Percentiles rank a stretch among this genome's conserved stretches.
Evolutionary conservation across 2,797 vertebrate genomes (phyloP).

Genomic region (Melanogrammus aeglefinus): DNA sequence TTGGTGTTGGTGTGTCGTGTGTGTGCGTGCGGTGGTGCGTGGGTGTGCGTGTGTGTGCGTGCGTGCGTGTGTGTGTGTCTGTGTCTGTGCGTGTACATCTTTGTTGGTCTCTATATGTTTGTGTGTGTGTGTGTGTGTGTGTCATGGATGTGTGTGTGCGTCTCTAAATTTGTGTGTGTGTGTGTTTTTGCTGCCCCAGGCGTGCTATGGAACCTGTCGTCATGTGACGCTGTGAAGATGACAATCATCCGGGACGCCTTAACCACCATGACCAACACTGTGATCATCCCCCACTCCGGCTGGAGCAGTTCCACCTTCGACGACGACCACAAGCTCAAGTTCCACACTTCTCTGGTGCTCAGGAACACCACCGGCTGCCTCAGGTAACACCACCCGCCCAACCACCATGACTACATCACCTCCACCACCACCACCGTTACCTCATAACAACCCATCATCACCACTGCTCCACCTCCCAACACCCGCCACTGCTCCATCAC

Average conservation of each 20-base stretch:
- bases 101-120: no score
- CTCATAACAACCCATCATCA: not conserved
- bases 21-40: no score
- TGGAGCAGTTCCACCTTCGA: constrained; percentile 94
- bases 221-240: constrained; percentile 96
- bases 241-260: constrained; percentile 97
- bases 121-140: constrained; percentile 11
- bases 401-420: not conserved
- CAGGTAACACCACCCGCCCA: constrained; percentile 80
- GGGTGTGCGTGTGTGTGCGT: no score
- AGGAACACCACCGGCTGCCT: constrained; percentile 95
- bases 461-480: no score
- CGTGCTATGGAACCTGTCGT: constrained; percentile 98
- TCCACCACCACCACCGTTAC: not conserved
- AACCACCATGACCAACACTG: constrained; percentile 89
- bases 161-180: not conserved
- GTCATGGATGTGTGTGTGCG: not conserved
- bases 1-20: not conserved
- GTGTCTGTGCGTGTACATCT: no score
- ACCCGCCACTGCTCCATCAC: no score
- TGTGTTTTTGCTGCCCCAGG: constrained; percentile 65
- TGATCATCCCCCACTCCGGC: constrained; percentile 97
- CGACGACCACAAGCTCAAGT: constrained; percentile 96
- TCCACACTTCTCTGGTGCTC: constrained; percentile 94
- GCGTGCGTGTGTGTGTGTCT: no score